These are phyloP conservation scores for Reticulitermes lucifugus DNA, from an alignment of 2,888 invertebrate genomes.

Conservation along the genomic window DNA sequence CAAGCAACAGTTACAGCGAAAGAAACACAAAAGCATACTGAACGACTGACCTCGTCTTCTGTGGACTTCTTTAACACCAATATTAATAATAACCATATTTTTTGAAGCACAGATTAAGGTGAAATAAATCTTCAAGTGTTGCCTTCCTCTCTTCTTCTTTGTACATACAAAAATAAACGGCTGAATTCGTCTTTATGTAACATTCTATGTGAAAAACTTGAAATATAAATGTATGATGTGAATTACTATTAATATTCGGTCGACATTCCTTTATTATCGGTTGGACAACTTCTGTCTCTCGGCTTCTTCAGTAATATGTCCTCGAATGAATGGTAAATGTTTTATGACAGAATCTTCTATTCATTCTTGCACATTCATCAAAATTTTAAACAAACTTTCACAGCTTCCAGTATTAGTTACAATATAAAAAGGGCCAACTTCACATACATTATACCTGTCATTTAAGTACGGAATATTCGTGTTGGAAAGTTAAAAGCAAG, in stretches of 20 bases:
- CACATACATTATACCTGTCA: background rate
- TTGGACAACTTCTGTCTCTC: background rate
- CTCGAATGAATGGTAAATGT: background rate
- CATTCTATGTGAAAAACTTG: background rate
- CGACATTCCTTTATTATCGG: background rate
- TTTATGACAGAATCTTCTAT: constrained; percentile 6
- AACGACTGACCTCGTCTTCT: constrained; percentile 12
- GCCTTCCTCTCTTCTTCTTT: background rate
- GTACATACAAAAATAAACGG: background rate
- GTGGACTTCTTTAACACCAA: background rate
- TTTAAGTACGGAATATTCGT: background rate
- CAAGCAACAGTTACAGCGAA: background rate
- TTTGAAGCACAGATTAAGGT: background rate
- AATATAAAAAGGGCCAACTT: background rate
- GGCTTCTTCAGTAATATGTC: background rate
- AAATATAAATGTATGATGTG: background rate
- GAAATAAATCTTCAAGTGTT: background rate
- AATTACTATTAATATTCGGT: background rate
- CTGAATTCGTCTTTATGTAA: background rate
- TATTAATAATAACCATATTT: background rate
- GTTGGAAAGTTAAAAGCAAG: background rate
- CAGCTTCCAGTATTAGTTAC: background rate
- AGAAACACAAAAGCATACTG: background rate
- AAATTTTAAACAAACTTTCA: constrained; percentile 5
- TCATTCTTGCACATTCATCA: constrained; percentile 24